phyloP scores from a whole-genome alignment of 1,140 invertebrate species.

The Philotrypesis tridentata region DNA sequence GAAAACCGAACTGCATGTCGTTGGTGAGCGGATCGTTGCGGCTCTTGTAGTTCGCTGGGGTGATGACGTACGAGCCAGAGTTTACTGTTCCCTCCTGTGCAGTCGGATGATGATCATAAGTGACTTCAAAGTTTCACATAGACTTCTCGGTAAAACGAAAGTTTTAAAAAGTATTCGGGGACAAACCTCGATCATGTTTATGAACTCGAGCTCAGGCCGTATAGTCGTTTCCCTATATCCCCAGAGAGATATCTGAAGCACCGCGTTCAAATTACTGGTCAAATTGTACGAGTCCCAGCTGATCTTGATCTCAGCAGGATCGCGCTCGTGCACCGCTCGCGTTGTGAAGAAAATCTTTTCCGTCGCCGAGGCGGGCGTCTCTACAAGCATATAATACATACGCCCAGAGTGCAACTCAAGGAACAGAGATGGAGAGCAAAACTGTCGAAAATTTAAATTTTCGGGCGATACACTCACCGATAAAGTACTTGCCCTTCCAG shows the following conservation, averaged over 20 bases:
- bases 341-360: slow-evolving; percentile 89
- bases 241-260: slow-evolving; percentile 86
- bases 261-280: slow-evolving; percentile 84
- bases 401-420: not conserved
- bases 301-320: slow-evolving; percentile 83
- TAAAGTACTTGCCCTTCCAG: slow-evolving; percentile 94
- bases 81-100: slow-evolving; percentile 78
- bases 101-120: slow-evolving; percentile 62
- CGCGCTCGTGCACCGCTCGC: slow-evolving; percentile 81
- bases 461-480: slow-evolving; percentile 79
- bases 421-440: not conserved
- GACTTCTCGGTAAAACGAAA: too few species aligned
- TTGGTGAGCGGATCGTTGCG: slow-evolving; percentile 79
- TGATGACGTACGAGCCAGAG: slow-evolving; percentile 80
- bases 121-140: too few species aligned
- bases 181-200: slow-evolving; percentile 62
- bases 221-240: slow-evolving; percentile 90
- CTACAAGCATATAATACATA: slow-evolving; percentile 70
- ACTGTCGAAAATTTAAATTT: too few species aligned
- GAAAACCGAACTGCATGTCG: slow-evolving; percentile 90
- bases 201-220: slow-evolving; percentile 79
- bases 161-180: not conserved
- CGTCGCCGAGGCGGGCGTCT: slow-evolving; percentile 88
- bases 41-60: slow-evolving; percentile 80
- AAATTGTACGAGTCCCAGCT: slow-evolving; percentile 90